These are phyloP conservation scores for Toxotes jaculatrix DNA, from an alignment of 2,113 vertebrate genomes.

Conservation along the genomic window DNA sequence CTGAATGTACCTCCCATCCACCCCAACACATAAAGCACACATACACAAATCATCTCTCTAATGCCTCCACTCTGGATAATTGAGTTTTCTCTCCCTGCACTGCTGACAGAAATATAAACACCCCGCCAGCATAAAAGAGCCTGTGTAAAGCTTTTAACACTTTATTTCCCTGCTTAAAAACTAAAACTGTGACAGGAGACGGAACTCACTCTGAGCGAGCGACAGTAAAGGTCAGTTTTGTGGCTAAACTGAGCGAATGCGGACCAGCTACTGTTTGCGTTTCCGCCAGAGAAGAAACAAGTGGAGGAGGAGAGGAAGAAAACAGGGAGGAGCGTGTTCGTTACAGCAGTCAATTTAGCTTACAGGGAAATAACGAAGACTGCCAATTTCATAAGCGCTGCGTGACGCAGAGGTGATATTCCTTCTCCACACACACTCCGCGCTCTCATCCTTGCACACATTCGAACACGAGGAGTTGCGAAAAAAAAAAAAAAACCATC, in stretches of 20 bases:
- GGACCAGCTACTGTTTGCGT: neutral
- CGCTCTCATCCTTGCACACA: neutral
- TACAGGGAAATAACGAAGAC: conserved; percentile 40
- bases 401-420: conserved; percentile 46
- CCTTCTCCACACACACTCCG: neutral
- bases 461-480: conserved; percentile 17
- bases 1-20: conserved; percentile 27
- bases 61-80: conserved; percentile 73
- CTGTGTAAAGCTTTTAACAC: conserved; percentile 38
- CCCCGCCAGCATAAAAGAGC: conserved; percentile 19
- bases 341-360: conserved; percentile 13
- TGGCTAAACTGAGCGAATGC: neutral
- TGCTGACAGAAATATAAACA: conserved; percentile 59
- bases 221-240: neutral
- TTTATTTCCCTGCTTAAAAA: conserved; percentile 29
- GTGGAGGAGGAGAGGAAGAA: conserved; percentile 9
- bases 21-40: conserved; percentile 33
- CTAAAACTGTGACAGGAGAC: conserved; percentile 1
- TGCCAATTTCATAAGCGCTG: conserved; percentile 23
- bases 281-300: neutral
- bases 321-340: conserved; percentile 10
- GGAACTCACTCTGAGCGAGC: neutral
- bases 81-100: conserved; percentile 63
- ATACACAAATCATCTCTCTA: conserved; percentile 55
- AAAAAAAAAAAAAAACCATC: conserved; percentile 18